Conservation (phyloP, 1,140 invertebrate species). For the Telenomus remus region DNA sequence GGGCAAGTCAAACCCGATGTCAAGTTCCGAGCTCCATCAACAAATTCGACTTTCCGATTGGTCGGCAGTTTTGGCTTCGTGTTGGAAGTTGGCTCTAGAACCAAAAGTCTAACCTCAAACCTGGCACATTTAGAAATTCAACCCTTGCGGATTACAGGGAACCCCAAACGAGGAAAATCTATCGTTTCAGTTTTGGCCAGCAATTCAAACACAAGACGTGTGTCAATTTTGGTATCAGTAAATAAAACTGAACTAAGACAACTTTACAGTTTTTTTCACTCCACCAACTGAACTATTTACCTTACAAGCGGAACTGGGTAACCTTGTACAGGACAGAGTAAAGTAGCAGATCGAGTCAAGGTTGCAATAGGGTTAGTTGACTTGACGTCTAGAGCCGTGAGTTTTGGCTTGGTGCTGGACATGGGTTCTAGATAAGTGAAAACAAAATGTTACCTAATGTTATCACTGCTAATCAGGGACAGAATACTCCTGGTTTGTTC, state of each 20-base stretch:
- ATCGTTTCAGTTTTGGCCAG: too few relatives aligned
- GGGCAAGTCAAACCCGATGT: constrained; percentile 75
- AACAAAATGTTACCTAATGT: constrained; percentile 7
- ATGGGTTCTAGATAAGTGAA: constrained; percentile 72
- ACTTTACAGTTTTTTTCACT: too few relatives aligned
- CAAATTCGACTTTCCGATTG: constrained; percentile 72
- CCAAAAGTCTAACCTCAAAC: neutral
- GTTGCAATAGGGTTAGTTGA: constrained; percentile 67
- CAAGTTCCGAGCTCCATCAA: constrained; percentile 59
- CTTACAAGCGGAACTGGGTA: constrained; percentile 79
- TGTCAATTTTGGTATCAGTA: too few relatives aligned
- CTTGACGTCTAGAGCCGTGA: constrained; percentile 74
- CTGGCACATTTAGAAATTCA: too few relatives aligned
- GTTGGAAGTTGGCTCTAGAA: constrained; percentile 76
- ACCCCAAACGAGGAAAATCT: neutral
- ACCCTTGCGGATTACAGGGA: constrained; percentile 64
- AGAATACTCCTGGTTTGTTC: constrained; percentile 77
- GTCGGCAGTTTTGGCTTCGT: constrained; percentile 76
- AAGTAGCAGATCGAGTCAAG: constrained; percentile 64
- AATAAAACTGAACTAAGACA: constrained; percentile 2
- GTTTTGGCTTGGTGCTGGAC: constrained; percentile 76
- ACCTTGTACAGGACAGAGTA: constrained; percentile 80
- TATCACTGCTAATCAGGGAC: constrained; percentile 68
- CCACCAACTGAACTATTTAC: constrained; percentile 52
- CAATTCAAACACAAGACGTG: too few relatives aligned